phyloP scores from a whole-genome alignment of 2,797 vertebrate genomes.

The Rhinatrema bivittatum region DNA sequence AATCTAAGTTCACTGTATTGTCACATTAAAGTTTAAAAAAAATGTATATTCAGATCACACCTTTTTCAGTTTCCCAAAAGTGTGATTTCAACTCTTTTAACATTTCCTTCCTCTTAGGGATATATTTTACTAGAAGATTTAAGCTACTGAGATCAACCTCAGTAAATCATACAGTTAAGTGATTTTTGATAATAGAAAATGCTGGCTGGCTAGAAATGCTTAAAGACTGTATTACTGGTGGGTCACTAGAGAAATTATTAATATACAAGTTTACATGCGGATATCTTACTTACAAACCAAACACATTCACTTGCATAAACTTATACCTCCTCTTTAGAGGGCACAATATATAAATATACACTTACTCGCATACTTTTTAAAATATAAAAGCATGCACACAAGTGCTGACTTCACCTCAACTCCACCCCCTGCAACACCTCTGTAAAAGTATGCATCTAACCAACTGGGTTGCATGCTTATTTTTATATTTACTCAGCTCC shows the following conservation, averaged over 20 bases:
- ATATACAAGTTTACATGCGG: slow-evolving; percentile 23
- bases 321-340: too few species aligned
- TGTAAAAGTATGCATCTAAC: too few species aligned
- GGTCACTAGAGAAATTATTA: slow-evolving; percentile 40
- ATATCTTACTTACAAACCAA: slow-evolving; percentile 26
- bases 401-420: too few species aligned
- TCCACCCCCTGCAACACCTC: too few species aligned
- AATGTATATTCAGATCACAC: slow-evolving; percentile 62
- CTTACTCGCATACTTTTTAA: too few species aligned
- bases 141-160: slow-evolving; percentile 49
- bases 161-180: slow-evolving; percentile 60
- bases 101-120: slow-evolving; percentile 58
- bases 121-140: slow-evolving; percentile 53
- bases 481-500: too few species aligned
- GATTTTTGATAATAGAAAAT: slow-evolving; percentile 66
- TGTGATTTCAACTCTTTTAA: slow-evolving; percentile 64
- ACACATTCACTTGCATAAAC: too few species aligned
- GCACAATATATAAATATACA: too few species aligned
- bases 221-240: slow-evolving; percentile 29
- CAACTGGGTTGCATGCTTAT: too few species aligned
- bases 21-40: slow-evolving; percentile 35
- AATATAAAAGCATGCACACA: too few species aligned
- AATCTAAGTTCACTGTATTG: slow-evolving; percentile 19
- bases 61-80: slow-evolving; percentile 52
- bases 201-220: slow-evolving; percentile 53